A percentile compares a stretch with the other conserved stretches of the same genome.
Conservation (phyloP, 1,140 invertebrate genomes). For the Ceratoteleas bidentatus region DNA sequence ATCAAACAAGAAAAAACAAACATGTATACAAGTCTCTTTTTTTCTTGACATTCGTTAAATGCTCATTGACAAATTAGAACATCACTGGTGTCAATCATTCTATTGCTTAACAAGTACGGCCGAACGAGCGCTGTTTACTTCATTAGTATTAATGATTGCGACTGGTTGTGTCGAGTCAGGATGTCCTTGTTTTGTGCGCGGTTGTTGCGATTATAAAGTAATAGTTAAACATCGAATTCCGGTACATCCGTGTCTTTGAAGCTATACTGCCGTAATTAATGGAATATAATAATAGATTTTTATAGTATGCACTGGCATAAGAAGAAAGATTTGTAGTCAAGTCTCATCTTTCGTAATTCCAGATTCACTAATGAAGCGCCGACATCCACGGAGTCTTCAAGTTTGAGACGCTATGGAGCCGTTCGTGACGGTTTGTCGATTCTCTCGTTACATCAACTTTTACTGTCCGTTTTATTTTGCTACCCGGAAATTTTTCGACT, state of each 20-base stretch:
- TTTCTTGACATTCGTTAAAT: not conserved
- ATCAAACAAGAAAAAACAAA: not conserved
- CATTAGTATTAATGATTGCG: conserved; percentile 16
- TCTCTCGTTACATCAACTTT: conserved; percentile 55
- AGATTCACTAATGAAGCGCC: conserved; percentile 59
- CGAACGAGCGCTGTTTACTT: conserved; percentile 7
- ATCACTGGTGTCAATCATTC: conserved; percentile 5
- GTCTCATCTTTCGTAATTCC: conserved; percentile 57
- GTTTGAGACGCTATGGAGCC: conserved; percentile 41
- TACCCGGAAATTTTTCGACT: conserved; percentile 29
- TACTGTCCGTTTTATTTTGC: conserved; percentile 36
- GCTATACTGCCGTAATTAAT: conserved; percentile 42
- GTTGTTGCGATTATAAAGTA: conserved; percentile 8
- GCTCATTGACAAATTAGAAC: conserved; percentile 15
- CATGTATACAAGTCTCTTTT: not conserved
- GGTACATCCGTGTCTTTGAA: conserved; percentile 13
- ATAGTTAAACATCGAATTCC: conserved; percentile 29
- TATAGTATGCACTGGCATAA: conserved; percentile 33
- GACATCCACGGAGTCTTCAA: conserved; percentile 49
- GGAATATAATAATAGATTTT: conserved; percentile 50
- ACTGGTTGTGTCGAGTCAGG: not conserved
- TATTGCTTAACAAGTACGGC: conserved; percentile 9
- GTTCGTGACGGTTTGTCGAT: conserved; percentile 54
- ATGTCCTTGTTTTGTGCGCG: not conserved
- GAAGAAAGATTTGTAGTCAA: conserved; percentile 58